These are phyloP conservation scores for Chaetodon trifascialis DNA, from an alignment of 2,113 vertebrate genomes.

Conservation along the genomic window DNA sequence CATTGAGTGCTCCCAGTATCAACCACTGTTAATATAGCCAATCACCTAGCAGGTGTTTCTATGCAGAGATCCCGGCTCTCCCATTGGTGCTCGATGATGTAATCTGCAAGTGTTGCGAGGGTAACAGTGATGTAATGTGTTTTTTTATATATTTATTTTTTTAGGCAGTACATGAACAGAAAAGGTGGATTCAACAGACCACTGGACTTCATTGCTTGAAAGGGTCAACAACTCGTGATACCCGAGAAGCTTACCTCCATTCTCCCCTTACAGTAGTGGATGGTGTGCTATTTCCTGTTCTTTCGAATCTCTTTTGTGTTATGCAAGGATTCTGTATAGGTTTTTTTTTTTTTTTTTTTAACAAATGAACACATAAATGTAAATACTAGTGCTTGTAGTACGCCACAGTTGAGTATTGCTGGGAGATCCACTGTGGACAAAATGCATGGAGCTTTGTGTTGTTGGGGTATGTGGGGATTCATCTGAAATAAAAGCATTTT, in stretches of 20 bases:
- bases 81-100: constrained; percentile 86
- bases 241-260: not conserved
- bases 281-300: constrained; percentile 19
- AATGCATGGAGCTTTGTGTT: constrained; percentile 7
- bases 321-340: constrained; percentile 19
- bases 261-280: not conserved
- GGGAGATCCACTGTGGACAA: not conserved
- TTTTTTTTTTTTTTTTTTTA: constrained; percentile 1
- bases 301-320: constrained; percentile 31
- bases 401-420: constrained; percentile 1
- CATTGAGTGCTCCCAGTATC: constrained; percentile 26
- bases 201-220: constrained; percentile 97
- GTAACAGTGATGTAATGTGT: constrained; percentile 85
- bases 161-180: constrained; percentile 98
- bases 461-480: constrained; percentile 16
- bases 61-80: constrained; percentile 73
- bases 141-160: constrained; percentile 75
- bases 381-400: constrained; percentile 34
- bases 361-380: constrained; percentile 22
- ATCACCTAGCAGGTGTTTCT: constrained; percentile 84
- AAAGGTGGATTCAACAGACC: constrained; percentile 99
- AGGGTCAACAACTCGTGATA: constrained; percentile 8
- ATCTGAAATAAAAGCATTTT: constrained; percentile 65
- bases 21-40: constrained; percentile 72
- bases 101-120: constrained; percentile 82